Conservation (phyloP, 2,888 invertebrate species). For the Drosophila acutilabella region DNA sequence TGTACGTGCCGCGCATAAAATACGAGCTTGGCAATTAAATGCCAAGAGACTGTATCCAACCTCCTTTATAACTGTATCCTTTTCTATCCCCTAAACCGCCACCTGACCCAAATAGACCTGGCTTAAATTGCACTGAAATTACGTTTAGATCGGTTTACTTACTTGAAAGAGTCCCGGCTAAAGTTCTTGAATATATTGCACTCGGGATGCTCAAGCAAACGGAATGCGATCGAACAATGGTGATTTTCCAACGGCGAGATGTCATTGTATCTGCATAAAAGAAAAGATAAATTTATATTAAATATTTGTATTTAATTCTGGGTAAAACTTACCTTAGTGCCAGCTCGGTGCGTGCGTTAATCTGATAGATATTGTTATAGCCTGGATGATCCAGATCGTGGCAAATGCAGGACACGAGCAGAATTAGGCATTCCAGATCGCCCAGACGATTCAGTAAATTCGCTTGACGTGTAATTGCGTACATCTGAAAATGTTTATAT, state of each 20-base stretch:
- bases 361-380: conserved; percentile 92
- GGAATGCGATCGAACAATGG: conserved; percentile 93
- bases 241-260: conserved; percentile 94
- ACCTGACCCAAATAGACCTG: conserved; percentile 19
- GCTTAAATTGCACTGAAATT: conserved; percentile 17
- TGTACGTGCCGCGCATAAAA: conserved; percentile 73
- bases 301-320: too few relatives aligned
- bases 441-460: conserved; percentile 90
- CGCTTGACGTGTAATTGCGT: conserved; percentile 91
- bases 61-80: background rate
- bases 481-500: conserved; percentile 88
- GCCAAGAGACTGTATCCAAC: background rate
- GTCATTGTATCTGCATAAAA: conserved; percentile 88
- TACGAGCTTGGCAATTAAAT: conserved; percentile 64
- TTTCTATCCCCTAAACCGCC: too few relatives aligned
- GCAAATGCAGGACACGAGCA: conserved; percentile 92
- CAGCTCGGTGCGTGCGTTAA: conserved; percentile 93
- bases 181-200: conserved; percentile 92
- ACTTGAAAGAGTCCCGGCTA: conserved; percentile 87
- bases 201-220: conserved; percentile 91
- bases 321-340: conserved; percentile 88
- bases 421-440: conserved; percentile 90
- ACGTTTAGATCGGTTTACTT: conserved; percentile 66
- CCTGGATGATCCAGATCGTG: conserved; percentile 93
- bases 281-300: too few relatives aligned